Percentiles rank a stretch among this genome's conserved stretches.
These are phyloP conservation scores for Cynoglossus semilaevis DNA, from an alignment of 2,113 vertebrate species.

Conservation along the genomic window DNA sequence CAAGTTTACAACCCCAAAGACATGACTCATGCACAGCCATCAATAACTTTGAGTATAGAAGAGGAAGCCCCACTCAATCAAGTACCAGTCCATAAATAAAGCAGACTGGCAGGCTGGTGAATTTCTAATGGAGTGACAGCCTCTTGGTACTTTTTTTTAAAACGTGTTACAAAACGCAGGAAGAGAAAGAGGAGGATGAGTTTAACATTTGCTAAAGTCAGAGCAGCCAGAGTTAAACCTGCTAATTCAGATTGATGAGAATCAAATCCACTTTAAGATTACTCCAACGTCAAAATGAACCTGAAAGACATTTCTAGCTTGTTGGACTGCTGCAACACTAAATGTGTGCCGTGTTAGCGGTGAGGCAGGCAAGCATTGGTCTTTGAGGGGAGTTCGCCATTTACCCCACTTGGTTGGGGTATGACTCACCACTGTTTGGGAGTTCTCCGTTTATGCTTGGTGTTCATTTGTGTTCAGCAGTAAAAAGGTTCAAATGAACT, in stretches of 20 bases:
- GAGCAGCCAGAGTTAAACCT: conserved; percentile 57
- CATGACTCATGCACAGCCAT: conserved; percentile 67
- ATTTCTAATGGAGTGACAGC: conserved; percentile 64
- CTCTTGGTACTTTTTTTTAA: conserved; percentile 60
- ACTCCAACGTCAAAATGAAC: conserved; percentile 66
- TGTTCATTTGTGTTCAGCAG: conserved; percentile 13
- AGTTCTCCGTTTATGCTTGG: conserved; percentile 28
- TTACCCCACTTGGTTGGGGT: conserved; percentile 66
- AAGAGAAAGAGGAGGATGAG: conserved; percentile 11
- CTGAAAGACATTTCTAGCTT: conserved; percentile 67
- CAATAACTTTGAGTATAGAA: conserved; percentile 59
- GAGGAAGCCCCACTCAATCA: conserved; percentile 75
- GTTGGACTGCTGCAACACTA: conserved; percentile 46
- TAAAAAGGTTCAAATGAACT: conserved; percentile 15
- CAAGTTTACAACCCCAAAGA: conserved; percentile 68
- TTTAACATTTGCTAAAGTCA: conserved; percentile 66
- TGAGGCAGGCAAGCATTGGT: conserved; percentile 54
- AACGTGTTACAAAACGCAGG: conserved; percentile 43
- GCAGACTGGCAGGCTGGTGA: conserved; percentile 55
- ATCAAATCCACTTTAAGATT: conserved; percentile 75
- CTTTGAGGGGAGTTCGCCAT: conserved; percentile 66
- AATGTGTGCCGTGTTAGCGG: conserved; percentile 50
- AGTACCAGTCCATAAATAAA: conserved; percentile 76
- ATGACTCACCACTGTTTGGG: conserved; percentile 74
- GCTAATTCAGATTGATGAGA: conserved; percentile 76